Evolutionary conservation across 2,113 vertebrate species (phyloP).

Genomic region (human (Homo sapiens)): DNA sequence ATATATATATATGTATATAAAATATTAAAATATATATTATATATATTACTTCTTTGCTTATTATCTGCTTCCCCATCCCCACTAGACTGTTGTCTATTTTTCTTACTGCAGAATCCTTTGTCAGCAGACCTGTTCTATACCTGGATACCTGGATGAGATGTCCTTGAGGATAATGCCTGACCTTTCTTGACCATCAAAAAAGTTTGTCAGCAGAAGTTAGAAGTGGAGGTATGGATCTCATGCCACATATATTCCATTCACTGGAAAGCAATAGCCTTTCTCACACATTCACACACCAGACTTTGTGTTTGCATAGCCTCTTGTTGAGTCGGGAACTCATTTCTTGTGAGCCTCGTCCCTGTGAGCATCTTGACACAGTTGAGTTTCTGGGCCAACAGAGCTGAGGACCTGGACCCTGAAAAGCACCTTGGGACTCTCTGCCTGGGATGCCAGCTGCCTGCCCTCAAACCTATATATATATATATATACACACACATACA

Average conservation of each 20-base stretch:
- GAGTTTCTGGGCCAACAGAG: not conserved
- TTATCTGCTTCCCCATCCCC: not conserved
- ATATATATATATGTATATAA: too few species aligned
- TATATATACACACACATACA: too few species aligned
- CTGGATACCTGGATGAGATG: not conserved
- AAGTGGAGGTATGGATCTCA: not conserved
- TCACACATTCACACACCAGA: not conserved
- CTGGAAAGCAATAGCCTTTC: not conserved
- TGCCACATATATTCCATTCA: not conserved
- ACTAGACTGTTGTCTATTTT: not conserved
- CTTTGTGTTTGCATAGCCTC: not conserved
- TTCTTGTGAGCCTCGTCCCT: not conserved
- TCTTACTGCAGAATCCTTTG: not conserved
- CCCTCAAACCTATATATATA: not conserved
- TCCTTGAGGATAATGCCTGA: not conserved
- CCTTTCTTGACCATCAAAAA: not conserved
- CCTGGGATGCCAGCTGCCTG: not conserved
- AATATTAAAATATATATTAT: too few species aligned
- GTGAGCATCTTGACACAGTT: not conserved
- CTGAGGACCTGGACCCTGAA: not conserved
- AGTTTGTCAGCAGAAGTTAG: not conserved
- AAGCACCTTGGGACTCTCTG: not conserved
- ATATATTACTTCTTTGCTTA: not conserved
- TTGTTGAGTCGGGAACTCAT: not conserved
- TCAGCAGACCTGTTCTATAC: not conserved